Conservation (phyloP, 2,113 vertebrate species). For the Sapayoa aenigma region DNA sequence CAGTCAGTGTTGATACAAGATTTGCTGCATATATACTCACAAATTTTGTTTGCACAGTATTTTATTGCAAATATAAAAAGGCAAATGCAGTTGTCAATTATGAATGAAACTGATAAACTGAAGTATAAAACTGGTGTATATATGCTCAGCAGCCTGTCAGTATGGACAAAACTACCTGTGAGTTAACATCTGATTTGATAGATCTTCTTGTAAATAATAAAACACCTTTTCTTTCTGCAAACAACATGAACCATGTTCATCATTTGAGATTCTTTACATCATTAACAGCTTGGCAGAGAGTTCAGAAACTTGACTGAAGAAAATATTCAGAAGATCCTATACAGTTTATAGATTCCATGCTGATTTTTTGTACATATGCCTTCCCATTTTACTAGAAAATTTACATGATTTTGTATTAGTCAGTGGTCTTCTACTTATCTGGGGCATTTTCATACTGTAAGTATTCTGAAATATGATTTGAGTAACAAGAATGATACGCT, state of each 20-base stretch:
- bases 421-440: neutral
- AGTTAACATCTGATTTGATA: neutral
- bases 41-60: slow-evolving; percentile 18
- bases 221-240: neutral
- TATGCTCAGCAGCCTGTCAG: neutral
- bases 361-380: neutral
- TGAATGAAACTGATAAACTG: neutral
- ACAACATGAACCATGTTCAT: neutral
- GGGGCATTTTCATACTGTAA: neutral
- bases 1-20: neutral
- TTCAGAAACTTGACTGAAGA: neutral
- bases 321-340: neutral
- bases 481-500: neutral
- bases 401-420: neutral
- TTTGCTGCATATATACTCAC: neutral
- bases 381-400: neutral
- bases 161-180: neutral
- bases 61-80: slow-evolving; percentile 15
- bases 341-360: neutral
- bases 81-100: slow-evolving; percentile 15
- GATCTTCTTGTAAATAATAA: neutral
- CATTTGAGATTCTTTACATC: neutral
- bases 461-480: neutral
- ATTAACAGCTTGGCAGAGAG: neutral
- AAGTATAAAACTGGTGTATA: neutral